Evolutionary conservation across 92 coral and sea anemone genomes (phyloP), one percentile per base, ranked within the genome.

Genomic region (Galaxea fascicularis): DNA sequence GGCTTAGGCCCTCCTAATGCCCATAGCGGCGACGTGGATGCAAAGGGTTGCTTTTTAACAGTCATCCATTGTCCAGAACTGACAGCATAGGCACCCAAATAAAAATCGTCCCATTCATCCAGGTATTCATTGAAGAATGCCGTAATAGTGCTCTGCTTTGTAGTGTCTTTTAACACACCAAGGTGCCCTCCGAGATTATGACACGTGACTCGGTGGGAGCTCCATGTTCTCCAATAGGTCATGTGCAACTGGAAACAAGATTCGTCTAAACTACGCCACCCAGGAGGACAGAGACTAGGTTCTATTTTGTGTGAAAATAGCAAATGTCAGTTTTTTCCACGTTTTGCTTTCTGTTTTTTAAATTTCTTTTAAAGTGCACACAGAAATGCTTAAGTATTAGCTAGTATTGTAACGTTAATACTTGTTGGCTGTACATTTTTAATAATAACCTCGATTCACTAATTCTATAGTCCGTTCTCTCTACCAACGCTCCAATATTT

Each of bases 1-100:
- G 88, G 80, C 1, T 88, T 81, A 16, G 93, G 93, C 69, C 86
- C 84, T 10, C 31, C 57, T 6, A 87, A 90, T 22, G 90, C 93
- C 93, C 93, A 90, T 0, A 86, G 45, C 10, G 79, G 20, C 15
- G 45, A 54, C 6, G 41, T 21, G 12, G 11, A 26, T 29, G 64
- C 8, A 15, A 74, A 74, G 8, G 25, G 4, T 53, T 74, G 26
- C 10, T 51, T 53, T 29, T 54, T 74, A 27, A 74, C 79, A 10
- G 79, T 51, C 7, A 74, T 74, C 79, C 79, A 74, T 56, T 13
- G 62, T 16, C 79, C 64, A 26, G 14, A 14, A 56, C 28, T 74
- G n/a, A 21, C 31, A 71, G 76, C 76, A 5, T 45, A 25, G 11
- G 54, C 76, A 21, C 58, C 76, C 10, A 46, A 27, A 10, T 1